phyloP scores from a whole-genome alignment of 2,113 vertebrate genomes.

The Anseranas semipalmata region DNA sequence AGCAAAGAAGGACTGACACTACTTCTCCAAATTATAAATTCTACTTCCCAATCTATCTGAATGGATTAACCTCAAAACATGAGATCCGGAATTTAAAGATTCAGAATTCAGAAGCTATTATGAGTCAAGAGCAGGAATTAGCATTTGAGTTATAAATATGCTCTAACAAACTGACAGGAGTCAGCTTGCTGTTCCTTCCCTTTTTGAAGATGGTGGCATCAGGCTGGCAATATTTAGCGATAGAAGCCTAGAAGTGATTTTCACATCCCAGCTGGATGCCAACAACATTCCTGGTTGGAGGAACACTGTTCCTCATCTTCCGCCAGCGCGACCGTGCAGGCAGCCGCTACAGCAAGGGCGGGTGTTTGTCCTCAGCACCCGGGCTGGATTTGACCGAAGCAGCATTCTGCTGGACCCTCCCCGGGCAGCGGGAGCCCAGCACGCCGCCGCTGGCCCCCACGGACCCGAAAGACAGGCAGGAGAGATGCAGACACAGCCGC shows the following conservation, averaged over 20 bases:
- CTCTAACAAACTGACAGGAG: slow-evolving; percentile 64
- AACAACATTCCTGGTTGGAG: slow-evolving; percentile 8
- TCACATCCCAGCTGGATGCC: slow-evolving; percentile 65
- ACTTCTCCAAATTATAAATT: slow-evolving; percentile 57
- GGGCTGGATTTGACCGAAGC: slow-evolving; percentile 47
- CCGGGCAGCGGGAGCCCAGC: background rate
- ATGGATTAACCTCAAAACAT: slow-evolving; percentile 69
- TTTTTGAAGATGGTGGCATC: slow-evolving; percentile 62
- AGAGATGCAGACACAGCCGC: background rate
- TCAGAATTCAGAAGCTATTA: slow-evolving; percentile 73
- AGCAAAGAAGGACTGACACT: slow-evolving; percentile 46
- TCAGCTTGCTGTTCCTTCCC: slow-evolving; percentile 58
- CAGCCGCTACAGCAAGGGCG: slow-evolving; percentile 42
- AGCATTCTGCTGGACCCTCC: slow-evolving; percentile 20
- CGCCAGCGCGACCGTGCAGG: background rate
- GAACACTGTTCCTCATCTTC: slow-evolving; percentile 56
- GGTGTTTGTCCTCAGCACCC: slow-evolving; percentile 6
- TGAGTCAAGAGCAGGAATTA: slow-evolving; percentile 76
- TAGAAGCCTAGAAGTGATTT: slow-evolving; percentile 66
- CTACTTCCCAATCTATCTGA: slow-evolving; percentile 59
- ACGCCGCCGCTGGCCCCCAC: background rate
- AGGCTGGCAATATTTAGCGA: slow-evolving; percentile 58
- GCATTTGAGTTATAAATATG: slow-evolving; percentile 68
- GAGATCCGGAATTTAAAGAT: slow-evolving; percentile 66
- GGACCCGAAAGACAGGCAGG: background rate